These are phyloP conservation scores for Dolichoris vasculosae DNA, from an alignment of 1,140 invertebrate genomes.

Conservation along the genomic window DNA sequence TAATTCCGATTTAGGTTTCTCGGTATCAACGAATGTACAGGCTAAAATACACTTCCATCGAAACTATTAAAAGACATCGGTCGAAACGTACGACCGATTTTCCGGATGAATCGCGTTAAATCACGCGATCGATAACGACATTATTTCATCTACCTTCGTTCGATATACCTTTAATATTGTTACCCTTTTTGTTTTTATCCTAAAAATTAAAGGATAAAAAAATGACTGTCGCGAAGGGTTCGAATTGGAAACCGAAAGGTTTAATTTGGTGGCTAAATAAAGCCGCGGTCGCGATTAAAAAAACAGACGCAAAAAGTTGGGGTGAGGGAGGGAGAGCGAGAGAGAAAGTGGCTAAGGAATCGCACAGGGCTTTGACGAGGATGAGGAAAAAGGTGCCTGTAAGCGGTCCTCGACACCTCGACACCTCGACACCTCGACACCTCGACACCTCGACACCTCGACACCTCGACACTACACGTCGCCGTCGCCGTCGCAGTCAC, in stretches of 20 bases:
- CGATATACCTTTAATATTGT: too few relatives aligned
- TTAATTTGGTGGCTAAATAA: too few relatives aligned
- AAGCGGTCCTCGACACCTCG: too few relatives aligned
- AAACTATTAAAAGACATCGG: not conserved
- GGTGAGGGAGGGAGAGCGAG: too few relatives aligned
- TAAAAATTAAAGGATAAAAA: too few relatives aligned
- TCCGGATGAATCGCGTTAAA: not conserved
- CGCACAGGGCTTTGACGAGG: not conserved
- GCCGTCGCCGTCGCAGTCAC: not conserved
- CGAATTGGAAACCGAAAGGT: too few relatives aligned
- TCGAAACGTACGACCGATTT: not conserved
- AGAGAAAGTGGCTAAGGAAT: not conserved
- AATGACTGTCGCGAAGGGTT: too few relatives aligned
- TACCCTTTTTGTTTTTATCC: too few relatives aligned
- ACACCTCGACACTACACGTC: not conserved
- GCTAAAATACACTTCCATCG: not conserved
- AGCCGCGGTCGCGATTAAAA: not conserved
- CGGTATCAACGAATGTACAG: not conserved
- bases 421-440: too few relatives aligned
- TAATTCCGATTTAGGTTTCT: too few relatives aligned
- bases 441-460: too few relatives aligned
- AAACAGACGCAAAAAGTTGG: not conserved
- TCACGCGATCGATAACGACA: not conserved
- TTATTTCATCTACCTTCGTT: not conserved
- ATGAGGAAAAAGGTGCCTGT: not conserved